Base-by-base conservation (phyloP, 1,140 invertebrate genomes). In the Neotoxoptera formosana region DNA sequence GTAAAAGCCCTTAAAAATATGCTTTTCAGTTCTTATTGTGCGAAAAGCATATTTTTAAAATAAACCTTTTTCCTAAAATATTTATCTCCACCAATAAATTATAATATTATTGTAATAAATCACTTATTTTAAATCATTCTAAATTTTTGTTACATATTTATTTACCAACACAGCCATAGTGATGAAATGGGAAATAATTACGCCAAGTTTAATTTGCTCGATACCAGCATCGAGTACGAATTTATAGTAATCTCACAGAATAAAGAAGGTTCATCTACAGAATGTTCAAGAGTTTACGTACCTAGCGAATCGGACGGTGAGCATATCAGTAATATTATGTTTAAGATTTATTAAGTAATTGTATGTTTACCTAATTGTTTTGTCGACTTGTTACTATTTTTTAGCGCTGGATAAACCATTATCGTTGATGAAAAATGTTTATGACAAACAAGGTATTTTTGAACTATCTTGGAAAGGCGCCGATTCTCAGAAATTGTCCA, bases 391-490 rank as follows among this genome's bases (percentile, higher is more conserved):
- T 94, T 56, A 88, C 34, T 30, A 30, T 67, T 0, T 67, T 41
- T 14, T 11, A 93, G 81, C 60, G 76, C 36, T 93, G 1, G 21
- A 53, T 47, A 96, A 96, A 94, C 96, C 97, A 3, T 94, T 95
- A 91, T 95, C 96, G 6, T 96, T 97, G 93, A 97, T 96, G 7
- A 97, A 97, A 95, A 96, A 97, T 25, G 96, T 96, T 92, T 97
- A 96, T 95, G 93, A 90, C 9, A 96, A 96, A 83, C 95, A 96
- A 94, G 96, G 96, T 45, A 95, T 96, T 11, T 97, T 97, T 95
- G 96, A 97, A 94, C 95, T 97, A 34, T 97, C 97, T 51, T 98
- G 97, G 97, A 96, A 96, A 92, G 95, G 95, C 51, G 96, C 96
- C 81, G 93, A 93, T n/a, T 81, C 94, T 20, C 94, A 94, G 47